Evolutionary conservation across 1,140 invertebrate species (phyloP), one percentile per base, ranked within the genome.

Genomic region (Drosophila eugracilis): DNA sequence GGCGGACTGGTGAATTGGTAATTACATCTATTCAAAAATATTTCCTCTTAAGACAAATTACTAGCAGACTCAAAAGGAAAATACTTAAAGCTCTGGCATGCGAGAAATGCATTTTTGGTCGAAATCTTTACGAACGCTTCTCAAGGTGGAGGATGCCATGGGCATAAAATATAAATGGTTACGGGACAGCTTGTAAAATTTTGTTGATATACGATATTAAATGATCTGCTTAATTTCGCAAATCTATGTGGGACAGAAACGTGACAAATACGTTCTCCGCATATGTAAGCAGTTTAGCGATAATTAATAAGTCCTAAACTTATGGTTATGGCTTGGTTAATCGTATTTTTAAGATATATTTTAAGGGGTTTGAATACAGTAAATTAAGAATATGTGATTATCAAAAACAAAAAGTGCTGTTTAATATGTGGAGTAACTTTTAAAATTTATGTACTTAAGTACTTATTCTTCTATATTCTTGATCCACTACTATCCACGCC

Each of bases 1-100:
- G n/a, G n/a, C 9, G 17, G 19, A 3, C 15, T 6, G 15, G n/a
- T 1, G 12, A 54, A 67, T 73, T 72, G 32, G 49, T 50, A 50
- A 70, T 69, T 81, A 60, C 59, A 62, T 47, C 60, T 48, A 21
- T 53, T 60, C 22, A 22, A 37, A 58, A 81, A 67, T 81, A 76
- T 73, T 80, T 80, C 10, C 30, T 36, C 37, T 39, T 62, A 30
- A 67, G 72, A 81, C 72, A 72, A 80, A 80, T 80, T 65, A 66
- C 44, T 53, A 48, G 26, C 7, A 65, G 24, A 53, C 52, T 34
- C 15, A 26, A 47, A 24, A 17, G 15, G n/a, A 24, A 42, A 71
- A 77, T 70, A 62, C 59, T 63, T 57, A n/a, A 15, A 4, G 21
- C 19, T 17, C 53, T 55, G 22, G 48, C 73, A 65, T 72, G 65